These are phyloP conservation scores for Choristoneura rosaceana DNA, from an alignment of 2,888 invertebrate species.

Conservation along the genomic window DNA sequence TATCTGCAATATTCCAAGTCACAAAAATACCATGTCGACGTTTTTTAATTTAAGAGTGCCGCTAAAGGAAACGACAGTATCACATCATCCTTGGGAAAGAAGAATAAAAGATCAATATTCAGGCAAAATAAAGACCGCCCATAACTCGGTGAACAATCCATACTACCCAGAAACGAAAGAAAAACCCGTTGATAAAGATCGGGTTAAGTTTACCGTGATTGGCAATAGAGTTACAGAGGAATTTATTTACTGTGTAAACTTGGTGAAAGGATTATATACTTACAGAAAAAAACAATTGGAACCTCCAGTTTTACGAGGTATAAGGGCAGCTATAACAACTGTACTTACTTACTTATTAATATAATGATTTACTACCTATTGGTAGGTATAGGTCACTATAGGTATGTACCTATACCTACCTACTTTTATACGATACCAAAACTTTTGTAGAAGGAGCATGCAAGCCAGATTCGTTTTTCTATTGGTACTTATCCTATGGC, in stretches of 20 bases:
- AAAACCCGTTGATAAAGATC: conserved; percentile 44
- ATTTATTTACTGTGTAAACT: conserved; percentile 67
- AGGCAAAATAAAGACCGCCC: conserved; percentile 62
- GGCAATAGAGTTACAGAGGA: conserved; percentile 70
- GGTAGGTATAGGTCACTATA: no score
- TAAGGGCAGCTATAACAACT: no score
- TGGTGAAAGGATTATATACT: conserved; percentile 68
- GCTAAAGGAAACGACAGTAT: conserved; percentile 48
- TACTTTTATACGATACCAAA: no score
- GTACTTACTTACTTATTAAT: no score
- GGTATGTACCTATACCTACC: no score
- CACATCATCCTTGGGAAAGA: conserved; percentile 69
- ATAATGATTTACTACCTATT: no score
- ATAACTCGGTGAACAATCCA: conserved; percentile 71
- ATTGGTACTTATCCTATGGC: no score
- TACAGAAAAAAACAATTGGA: conserved; percentile 66
- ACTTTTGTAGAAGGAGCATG: no score
- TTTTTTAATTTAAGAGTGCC: conserved; percentile 52
- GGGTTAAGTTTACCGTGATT: conserved; percentile 65
- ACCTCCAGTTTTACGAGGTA: conserved; percentile 70
- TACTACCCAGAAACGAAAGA: conserved; percentile 59
- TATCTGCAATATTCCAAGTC: not conserved
- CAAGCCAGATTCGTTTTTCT: no score
- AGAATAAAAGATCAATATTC: conserved; percentile 59
- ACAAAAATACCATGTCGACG: conserved; percentile 30